phyloP scores from a whole-genome alignment of 2,888 invertebrate species.

The Panopea generosa region DNA sequence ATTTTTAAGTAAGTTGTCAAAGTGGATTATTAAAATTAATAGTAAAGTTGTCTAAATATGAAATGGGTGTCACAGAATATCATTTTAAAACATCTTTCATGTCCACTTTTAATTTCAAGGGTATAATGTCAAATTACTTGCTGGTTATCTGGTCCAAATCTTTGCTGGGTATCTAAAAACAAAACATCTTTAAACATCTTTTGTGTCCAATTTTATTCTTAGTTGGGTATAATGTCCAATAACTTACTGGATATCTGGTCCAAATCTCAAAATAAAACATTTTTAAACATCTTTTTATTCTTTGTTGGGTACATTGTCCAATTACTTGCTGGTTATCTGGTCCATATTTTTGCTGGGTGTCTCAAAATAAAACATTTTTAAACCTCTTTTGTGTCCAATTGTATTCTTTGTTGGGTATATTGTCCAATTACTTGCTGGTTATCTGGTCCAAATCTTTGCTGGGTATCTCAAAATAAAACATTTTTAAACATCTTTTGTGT shows the following conservation, averaged over 20 bases:
- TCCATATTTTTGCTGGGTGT: constrained; percentile 2
- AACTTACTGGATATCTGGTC: not conserved
- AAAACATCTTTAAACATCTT: not conserved
- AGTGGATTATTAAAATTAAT: not conserved
- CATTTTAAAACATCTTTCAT: not conserved
- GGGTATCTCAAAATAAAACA: not conserved
- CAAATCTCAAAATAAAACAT: not conserved
- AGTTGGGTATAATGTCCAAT: constrained; percentile 12
- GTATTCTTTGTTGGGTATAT: constrained; percentile 1
- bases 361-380: not conserved
- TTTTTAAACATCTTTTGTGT: not conserved
- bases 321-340: not conserved
- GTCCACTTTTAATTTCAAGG: not conserved
- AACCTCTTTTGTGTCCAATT: not conserved
- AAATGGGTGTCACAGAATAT: no score
- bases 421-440: constrained; percentile 4
- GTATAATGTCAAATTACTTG: constrained; percentile 3
- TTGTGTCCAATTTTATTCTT: not conserved
- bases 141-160: constrained; percentile 3
- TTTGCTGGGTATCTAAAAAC: constrained; percentile 4
- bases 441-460: constrained; percentile 4
- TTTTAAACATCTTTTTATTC: not conserved
- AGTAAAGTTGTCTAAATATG: not conserved
- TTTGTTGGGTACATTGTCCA: constrained; percentile 5
- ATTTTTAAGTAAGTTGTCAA: not conserved